Conservation (phyloP, 1,140 invertebrate genomes). For the Zaprionus capensis region DNA sequence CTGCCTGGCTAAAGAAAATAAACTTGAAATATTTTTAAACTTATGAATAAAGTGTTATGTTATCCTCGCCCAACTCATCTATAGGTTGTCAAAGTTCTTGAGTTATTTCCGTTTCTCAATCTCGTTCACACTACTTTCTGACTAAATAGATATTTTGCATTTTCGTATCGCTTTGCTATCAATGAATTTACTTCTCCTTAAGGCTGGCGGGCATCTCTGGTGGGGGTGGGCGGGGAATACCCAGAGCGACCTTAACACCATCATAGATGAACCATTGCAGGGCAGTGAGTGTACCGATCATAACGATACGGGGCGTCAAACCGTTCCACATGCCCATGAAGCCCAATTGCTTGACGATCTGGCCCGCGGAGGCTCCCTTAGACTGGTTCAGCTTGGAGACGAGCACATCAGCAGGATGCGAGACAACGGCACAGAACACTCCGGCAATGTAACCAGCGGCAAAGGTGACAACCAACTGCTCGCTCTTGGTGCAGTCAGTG, state of each 20-base stretch:
- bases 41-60: slow-evolving; percentile 32
- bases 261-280: slow-evolving; percentile 99
- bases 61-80: slow-evolving; percentile 14
- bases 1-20: neutral
- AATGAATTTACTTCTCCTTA: slow-evolving; percentile 87
- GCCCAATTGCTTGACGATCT: slow-evolving; percentile 89
- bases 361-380: slow-evolving; percentile 88
- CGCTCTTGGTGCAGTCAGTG: slow-evolving; percentile 93
- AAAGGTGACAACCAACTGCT: slow-evolving; percentile 97
- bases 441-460: slow-evolving; percentile 96
- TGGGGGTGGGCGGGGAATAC: slow-evolving; percentile 98
- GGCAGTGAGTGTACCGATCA: slow-evolving; percentile 99
- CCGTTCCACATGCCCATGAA: slow-evolving; percentile 96
- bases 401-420: slow-evolving; percentile 94
- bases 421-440: slow-evolving; percentile 94
- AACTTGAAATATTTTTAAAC: neutral
- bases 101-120: neutral
- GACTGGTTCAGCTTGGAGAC: slow-evolving; percentile 97
- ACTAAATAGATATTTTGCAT: slow-evolving; percentile 28
- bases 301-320: slow-evolving; percentile 97
- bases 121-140: neutral
- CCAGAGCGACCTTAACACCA: slow-evolving; percentile 95
- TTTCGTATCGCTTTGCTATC: slow-evolving; percentile 3
- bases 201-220: slow-evolving; percentile 99
- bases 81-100: slow-evolving; percentile 24